phyloP scores from a whole-genome alignment of 2,888 invertebrate genomes.

The Xiphydria camelus region DNA sequence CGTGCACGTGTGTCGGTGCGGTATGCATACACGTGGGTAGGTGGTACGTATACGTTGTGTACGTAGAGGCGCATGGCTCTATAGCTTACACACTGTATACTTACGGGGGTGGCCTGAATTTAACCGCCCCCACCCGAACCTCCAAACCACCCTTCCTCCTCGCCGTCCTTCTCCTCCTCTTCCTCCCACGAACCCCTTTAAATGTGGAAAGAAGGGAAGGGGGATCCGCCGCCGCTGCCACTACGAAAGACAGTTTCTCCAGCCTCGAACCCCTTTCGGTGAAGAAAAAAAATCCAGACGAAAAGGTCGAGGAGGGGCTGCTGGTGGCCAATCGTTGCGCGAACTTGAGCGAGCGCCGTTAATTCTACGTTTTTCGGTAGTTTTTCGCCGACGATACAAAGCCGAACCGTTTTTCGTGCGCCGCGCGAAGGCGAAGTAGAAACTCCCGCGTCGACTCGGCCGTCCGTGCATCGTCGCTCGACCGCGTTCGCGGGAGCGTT shows the following conservation, averaged over 20 bases:
- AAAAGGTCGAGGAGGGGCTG: slow-evolving; percentile 1
- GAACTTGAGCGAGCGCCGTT: too few species aligned
- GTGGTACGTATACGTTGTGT: slow-evolving; percentile 18
- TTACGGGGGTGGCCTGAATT: slow-evolving; percentile 50
- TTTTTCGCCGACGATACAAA: too few species aligned
- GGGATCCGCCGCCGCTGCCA: slow-evolving; percentile 30
- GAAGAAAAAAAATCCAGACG: slow-evolving; percentile 25
- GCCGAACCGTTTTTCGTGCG: too few species aligned
- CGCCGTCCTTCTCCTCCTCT: slow-evolving; percentile 17
- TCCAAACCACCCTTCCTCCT: slow-evolving; percentile 17
- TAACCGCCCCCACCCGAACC: slow-evolving; percentile 32
- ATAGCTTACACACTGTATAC: slow-evolving; percentile 47
- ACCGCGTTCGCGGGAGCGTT: too few species aligned
- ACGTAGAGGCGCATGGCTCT: slow-evolving; percentile 15
- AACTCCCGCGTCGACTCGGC: too few species aligned
- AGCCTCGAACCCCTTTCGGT: slow-evolving; percentile 24
- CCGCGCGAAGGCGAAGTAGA: too few species aligned
- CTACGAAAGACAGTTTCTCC: slow-evolving; percentile 45
- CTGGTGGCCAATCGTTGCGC: not conserved
- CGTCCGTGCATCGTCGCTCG: too few species aligned
- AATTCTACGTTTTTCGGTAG: too few species aligned
- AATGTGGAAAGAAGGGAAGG: slow-evolving; percentile 23
- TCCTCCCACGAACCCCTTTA: slow-evolving; percentile 29
- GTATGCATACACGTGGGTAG: slow-evolving; percentile 8
- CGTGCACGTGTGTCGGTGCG: slow-evolving; percentile 1